Percentiles rank a stretch among this genome's conserved stretches.
Conservation (phyloP, 2,888 invertebrate species). For the Netelia melanura region DNA sequence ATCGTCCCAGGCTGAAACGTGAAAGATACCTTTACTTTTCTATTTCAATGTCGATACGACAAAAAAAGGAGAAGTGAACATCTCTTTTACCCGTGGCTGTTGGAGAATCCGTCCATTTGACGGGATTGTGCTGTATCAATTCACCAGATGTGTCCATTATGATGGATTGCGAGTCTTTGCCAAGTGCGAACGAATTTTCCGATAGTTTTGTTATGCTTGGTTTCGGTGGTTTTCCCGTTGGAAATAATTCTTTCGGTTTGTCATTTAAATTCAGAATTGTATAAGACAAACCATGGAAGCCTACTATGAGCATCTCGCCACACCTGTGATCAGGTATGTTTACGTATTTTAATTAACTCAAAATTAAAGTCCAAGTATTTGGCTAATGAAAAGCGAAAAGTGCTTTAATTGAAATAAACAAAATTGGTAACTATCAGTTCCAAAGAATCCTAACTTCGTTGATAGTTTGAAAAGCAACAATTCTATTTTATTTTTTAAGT, state of each 20-base stretch:
- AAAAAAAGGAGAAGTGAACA: slow-evolving; percentile 11
- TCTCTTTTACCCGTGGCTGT: slow-evolving; percentile 87
- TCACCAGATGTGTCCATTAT: slow-evolving; percentile 92
- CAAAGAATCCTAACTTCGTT: no score
- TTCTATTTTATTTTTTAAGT: no score
- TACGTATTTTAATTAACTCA: neutral
- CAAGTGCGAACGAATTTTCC: slow-evolving; percentile 92
- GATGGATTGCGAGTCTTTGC: slow-evolving; percentile 95
- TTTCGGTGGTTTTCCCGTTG: slow-evolving; percentile 93
- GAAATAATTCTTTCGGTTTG: slow-evolving; percentile 93
- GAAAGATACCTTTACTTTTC: neutral
- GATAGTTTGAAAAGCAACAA: no score
- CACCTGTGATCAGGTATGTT: slow-evolving; percentile 74
- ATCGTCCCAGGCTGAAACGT: slow-evolving; percentile 93
- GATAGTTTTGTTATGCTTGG: slow-evolving; percentile 93
- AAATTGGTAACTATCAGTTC: neutral
- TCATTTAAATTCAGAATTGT: slow-evolving; percentile 85
- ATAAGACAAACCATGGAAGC: slow-evolving; percentile 83
- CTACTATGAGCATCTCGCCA: slow-evolving; percentile 81
- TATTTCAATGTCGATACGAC: neutral
- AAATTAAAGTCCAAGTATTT: no score
- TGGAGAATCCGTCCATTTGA: slow-evolving; percentile 93
- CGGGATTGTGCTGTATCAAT: slow-evolving; percentile 89
- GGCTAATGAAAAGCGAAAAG: neutral
- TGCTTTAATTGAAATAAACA: neutral